Evolutionary conservation across 1,140 invertebrate species (phyloP).

Genomic region (Oppia nitens): DNA sequence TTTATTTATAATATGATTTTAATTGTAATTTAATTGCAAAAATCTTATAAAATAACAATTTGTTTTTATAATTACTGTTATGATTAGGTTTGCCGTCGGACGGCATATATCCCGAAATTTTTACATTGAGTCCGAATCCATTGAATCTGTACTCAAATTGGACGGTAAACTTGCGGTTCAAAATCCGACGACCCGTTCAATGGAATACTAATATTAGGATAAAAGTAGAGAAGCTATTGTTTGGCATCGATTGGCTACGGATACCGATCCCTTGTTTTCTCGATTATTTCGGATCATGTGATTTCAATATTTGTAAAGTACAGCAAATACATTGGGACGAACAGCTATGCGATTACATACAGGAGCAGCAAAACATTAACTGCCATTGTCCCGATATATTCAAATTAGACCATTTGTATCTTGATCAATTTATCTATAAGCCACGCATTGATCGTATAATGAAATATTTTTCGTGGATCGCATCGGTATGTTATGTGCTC

Average conservation of each 20-base stretch:
- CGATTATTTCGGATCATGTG: not conserved
- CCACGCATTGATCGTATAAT: not conserved
- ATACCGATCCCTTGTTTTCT: not conserved
- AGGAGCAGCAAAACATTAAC: not conserved
- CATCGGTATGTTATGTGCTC: not conserved
- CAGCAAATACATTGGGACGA: not conserved
- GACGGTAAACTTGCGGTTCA: not conserved
- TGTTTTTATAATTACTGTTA: no score
- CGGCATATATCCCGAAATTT: not conserved
- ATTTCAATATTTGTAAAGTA: not conserved
- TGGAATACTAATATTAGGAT: not conserved
- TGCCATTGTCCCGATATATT: not conserved
- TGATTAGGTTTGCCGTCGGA: no score
- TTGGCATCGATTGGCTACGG: not conserved
- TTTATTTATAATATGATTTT: no score
- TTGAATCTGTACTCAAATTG: not conserved
- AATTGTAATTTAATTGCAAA: no score
- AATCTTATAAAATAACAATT: no score
- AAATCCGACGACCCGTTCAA: not conserved
- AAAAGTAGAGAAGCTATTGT: not conserved
- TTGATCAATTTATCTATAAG: not conserved
- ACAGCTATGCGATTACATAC: not conserved
- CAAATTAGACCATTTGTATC: not conserved
- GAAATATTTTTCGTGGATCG: not conserved
- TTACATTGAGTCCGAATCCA: not conserved